Conservation (phyloP, 2,797 vertebrate genomes). For the Microchirus variegatus region DNA sequence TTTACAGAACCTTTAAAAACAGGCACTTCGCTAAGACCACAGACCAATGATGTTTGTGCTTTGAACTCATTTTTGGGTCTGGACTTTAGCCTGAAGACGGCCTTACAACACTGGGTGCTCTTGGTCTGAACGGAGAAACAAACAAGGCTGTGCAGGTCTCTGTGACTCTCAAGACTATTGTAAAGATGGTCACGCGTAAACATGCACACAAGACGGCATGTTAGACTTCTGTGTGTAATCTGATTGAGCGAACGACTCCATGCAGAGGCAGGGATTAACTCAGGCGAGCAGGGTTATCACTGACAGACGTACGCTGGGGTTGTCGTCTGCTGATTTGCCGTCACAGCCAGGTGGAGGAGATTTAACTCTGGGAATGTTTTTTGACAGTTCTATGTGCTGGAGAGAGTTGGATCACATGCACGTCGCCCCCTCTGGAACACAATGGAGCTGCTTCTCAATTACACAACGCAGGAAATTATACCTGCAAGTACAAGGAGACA, state of each 20-base stretch:
- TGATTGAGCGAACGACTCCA: background rate
- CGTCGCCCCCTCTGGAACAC: constrained; percentile 81
- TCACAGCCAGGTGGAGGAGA: constrained; percentile 20
- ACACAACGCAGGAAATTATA: constrained; percentile 88
- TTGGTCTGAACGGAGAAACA: background rate
- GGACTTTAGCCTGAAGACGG: constrained; percentile 1
- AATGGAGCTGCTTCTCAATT: constrained; percentile 91
- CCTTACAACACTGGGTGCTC: constrained; percentile 19
- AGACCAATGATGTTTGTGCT: constrained; percentile 47
- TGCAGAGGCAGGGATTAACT: constrained; percentile 12
- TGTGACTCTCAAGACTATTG: constrained; percentile 13
- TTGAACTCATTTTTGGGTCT: constrained; percentile 21
- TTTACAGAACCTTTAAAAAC: constrained; percentile 34
- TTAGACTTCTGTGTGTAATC: constrained; percentile 1
- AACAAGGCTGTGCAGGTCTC: background rate
- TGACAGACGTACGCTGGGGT: background rate
- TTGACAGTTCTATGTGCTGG: background rate
- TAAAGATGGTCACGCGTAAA: constrained; percentile 22
- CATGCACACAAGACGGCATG: constrained; percentile 32
- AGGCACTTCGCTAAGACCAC: constrained; percentile 51
- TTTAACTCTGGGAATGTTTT: constrained; percentile 1
- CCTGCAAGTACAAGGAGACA: constrained; percentile 66
- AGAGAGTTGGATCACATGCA: constrained; percentile 74
- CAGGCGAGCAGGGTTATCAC: background rate
- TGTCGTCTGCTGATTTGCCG: constrained; percentile 13